A percentile compares a stretch with the other conserved stretches of the same genome.
phyloP scores from a whole-genome alignment of 2,113 vertebrate species.

The Manacus vitellinus region DNA sequence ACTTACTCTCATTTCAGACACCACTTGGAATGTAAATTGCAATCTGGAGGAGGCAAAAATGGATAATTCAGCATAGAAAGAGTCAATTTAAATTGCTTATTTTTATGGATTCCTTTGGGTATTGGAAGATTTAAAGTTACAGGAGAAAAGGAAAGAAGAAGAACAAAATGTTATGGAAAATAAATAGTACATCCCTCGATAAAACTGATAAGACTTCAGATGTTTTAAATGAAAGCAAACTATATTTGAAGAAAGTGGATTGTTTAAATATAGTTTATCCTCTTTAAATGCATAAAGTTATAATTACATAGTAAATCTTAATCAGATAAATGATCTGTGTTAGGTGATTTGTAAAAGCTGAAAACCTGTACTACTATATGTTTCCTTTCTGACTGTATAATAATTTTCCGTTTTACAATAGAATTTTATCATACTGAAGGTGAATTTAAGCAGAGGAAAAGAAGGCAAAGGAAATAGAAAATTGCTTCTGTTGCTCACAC shows the following conservation, averaged over 20 bases:
- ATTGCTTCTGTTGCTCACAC: background rate
- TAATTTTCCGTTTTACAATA: background rate
- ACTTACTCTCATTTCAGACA: slow-evolving; percentile 12
- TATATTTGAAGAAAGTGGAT: background rate
- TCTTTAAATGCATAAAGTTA: background rate
- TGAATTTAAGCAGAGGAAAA: background rate
- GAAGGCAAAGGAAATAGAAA: background rate
- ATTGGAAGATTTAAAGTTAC: background rate
- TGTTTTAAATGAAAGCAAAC: background rate
- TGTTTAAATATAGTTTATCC: background rate
- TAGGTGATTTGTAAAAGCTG: background rate
- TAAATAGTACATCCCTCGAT: background rate
- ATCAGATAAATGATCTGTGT: background rate
- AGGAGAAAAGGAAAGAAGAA: background rate
- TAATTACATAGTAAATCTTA: background rate
- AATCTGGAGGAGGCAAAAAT: slow-evolving; percentile 11
- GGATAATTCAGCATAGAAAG: background rate
- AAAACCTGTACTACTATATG: background rate
- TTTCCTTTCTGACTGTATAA: background rate
- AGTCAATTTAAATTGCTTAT: background rate
- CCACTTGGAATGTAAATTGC: slow-evolving; percentile 33
- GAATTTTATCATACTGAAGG: background rate
- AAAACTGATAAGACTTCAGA: background rate
- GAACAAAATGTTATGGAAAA: background rate
- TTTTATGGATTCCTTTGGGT: background rate